phyloP scores from a whole-genome alignment of 2,888 invertebrate species.

The Petrophora chlorosata region DNA sequence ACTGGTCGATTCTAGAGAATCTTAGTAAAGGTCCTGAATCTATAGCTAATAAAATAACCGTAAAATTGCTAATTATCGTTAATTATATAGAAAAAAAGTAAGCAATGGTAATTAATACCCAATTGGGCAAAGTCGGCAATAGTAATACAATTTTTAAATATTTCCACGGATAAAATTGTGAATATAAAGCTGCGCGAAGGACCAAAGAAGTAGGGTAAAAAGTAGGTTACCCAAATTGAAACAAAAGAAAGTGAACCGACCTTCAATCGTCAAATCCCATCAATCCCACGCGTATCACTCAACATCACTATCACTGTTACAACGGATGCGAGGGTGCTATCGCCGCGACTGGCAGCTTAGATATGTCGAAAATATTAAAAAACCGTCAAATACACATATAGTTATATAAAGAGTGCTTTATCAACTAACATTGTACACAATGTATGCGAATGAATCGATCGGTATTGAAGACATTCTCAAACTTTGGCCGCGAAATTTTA shows the following conservation, averaged over 20 bases:
- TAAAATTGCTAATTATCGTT: too few relatives aligned
- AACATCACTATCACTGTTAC: slow-evolving; percentile 41
- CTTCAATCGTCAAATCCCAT: slow-evolving; percentile 25
- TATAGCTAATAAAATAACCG: too few relatives aligned
- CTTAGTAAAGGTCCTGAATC: too few relatives aligned
- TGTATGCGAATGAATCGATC: slow-evolving; percentile 42
- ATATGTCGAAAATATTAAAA: slow-evolving; percentile 48
- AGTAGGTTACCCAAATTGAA: not conserved
- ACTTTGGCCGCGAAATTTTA: too few relatives aligned
- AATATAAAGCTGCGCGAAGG: too few relatives aligned
- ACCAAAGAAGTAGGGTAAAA: too few relatives aligned
- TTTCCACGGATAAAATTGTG: too few relatives aligned
- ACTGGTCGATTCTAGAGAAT: too few relatives aligned
- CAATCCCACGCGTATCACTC: slow-evolving; percentile 24
- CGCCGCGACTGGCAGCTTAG: slow-evolving; percentile 46
- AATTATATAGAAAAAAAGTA: too few relatives aligned
- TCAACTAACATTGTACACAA: slow-evolving; percentile 40
- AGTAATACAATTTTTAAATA: too few relatives aligned
- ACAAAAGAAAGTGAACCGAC: slow-evolving; percentile 15
- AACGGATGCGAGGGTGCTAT: slow-evolving; percentile 54
- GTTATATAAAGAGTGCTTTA: slow-evolving; percentile 51
- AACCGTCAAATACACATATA: slow-evolving; percentile 37
- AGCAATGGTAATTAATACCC: too few relatives aligned
- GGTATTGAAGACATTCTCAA: slow-evolving; percentile 46
- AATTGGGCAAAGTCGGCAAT: too few relatives aligned